Conservation (phyloP, 2,888 invertebrate genomes). For the Luperina testacea region DNA sequence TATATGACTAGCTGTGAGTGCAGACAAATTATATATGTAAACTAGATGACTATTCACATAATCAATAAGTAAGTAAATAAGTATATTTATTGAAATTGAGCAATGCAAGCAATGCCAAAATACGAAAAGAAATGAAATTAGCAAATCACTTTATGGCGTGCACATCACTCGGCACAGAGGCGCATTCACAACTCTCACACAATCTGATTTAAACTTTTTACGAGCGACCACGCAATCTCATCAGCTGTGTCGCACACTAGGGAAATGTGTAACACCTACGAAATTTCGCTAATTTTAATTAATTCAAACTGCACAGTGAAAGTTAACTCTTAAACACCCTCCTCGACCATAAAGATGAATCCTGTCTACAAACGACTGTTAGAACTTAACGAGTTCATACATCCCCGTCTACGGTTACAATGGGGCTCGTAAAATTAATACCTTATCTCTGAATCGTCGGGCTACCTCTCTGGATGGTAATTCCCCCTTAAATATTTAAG, state of each 20-base stretch:
- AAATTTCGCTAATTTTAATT: slow-evolving; percentile 84
- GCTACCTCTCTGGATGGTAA: slow-evolving; percentile 84
- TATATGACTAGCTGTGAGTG: not conserved
- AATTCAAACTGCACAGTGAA: slow-evolving; percentile 79
- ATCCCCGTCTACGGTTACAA: slow-evolving; percentile 82
- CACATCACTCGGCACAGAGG: slow-evolving; percentile 40
- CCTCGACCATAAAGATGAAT: slow-evolving; percentile 76
- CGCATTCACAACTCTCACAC: slow-evolving; percentile 59
- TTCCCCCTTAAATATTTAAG: slow-evolving; percentile 89
- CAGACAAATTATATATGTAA: not conserved
- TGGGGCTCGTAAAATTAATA: slow-evolving; percentile 89
- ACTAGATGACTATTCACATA: not conserved
- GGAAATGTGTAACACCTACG: slow-evolving; percentile 74
- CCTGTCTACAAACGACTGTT: slow-evolving; percentile 82
- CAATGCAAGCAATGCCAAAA: no score
- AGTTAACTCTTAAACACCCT: slow-evolving; percentile 74
- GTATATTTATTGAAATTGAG: no score
- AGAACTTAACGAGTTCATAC: slow-evolving; percentile 88
- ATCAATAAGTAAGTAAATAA: not conserved
- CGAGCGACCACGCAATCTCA: slow-evolving; percentile 77
- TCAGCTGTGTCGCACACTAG: slow-evolving; percentile 70
- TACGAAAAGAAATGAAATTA: slow-evolving; percentile 18
- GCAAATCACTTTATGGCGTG: slow-evolving; percentile 41
- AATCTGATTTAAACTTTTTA: slow-evolving; percentile 79
- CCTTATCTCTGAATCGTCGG: slow-evolving; percentile 84